Evolutionary conservation across 2,888 invertebrate species (phyloP), one percentile per base, ranked within the genome.

Genomic region (Drosophila seclusa): DNA sequence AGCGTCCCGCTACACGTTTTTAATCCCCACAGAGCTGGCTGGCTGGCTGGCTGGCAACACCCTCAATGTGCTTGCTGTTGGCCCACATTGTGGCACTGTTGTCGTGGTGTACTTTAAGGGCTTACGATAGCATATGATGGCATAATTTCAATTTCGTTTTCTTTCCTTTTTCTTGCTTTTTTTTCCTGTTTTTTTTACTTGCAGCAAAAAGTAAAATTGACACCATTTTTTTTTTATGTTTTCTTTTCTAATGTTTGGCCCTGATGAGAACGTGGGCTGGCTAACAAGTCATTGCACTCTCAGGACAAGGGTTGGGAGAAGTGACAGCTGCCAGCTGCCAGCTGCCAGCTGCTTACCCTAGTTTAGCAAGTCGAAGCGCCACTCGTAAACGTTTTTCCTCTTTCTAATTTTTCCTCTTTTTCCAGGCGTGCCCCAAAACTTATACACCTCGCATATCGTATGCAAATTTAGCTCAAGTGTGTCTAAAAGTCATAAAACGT

Each of bases 331-430:
- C 32, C 88, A 82, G 74, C 73, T 32, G 32, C 32, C 32, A 83
- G 82, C 77, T 87, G 84, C 45, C 86, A 80, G 75, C 72, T 86
- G 83, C 82, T 84, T 86, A 79, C 78, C 89, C 89, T 66, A 86
- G 87, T 86, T 83, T 65, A 59, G 65, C 48, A 48, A 48, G 59
- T 31, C 66, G 60, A 48, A 57, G 52, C 52, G 45, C 40, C 76
- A 38, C 72, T 58, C 54, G 24, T 75, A 65, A 76, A 61, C 53
- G 66, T 6, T 61, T 31, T 45, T 57, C 34, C 24, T 34, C 53
- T 8, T 49, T 48, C 31, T 54, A 10, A 16, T 13, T 36, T 49
- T 53, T 32, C 27, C 29, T 40, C 29, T 3, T 24, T 31, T 18
- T 38, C 60, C 27, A 68, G 67, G 45, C 68, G 40, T 58, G 21